These are phyloP conservation scores for Axis porcinus DNA, from an alignment of 2,113 vertebrate genomes.

Conservation along the genomic window DNA sequence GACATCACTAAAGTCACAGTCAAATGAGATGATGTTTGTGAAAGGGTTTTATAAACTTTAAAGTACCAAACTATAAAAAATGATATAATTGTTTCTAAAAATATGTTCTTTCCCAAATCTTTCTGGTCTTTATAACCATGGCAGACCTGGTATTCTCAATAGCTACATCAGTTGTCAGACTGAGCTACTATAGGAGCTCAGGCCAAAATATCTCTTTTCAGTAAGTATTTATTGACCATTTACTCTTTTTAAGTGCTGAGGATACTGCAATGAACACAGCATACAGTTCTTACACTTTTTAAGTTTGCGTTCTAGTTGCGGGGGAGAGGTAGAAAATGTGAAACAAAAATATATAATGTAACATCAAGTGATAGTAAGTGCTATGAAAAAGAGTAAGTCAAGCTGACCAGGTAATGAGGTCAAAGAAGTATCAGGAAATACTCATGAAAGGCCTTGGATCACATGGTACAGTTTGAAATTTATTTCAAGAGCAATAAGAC, in stretches of 20 bases:
- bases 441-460: not conserved
- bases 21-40: not conserved
- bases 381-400: not conserved
- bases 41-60: slow-evolving; percentile 12
- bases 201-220: not conserved
- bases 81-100: not conserved
- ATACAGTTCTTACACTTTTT: not conserved
- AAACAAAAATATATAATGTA: not conserved
- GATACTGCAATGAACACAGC: not conserved
- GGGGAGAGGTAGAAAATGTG: not conserved
- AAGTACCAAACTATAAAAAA: not conserved
- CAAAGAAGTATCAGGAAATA: not conserved
- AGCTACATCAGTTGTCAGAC: not conserved
- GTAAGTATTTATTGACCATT: not conserved
- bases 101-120: not conserved
- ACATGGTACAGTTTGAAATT: not conserved
- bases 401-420: not conserved
- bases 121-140: not conserved
- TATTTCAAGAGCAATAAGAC: not conserved
- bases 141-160: not conserved
- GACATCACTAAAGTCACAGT: not conserved
- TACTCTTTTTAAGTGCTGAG: not conserved
- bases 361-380: not conserved
- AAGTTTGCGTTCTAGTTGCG: not conserved
- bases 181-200: not conserved